phyloP scores from a whole-genome alignment of 2,888 invertebrate species.

The Tiphia femorata region DNA sequence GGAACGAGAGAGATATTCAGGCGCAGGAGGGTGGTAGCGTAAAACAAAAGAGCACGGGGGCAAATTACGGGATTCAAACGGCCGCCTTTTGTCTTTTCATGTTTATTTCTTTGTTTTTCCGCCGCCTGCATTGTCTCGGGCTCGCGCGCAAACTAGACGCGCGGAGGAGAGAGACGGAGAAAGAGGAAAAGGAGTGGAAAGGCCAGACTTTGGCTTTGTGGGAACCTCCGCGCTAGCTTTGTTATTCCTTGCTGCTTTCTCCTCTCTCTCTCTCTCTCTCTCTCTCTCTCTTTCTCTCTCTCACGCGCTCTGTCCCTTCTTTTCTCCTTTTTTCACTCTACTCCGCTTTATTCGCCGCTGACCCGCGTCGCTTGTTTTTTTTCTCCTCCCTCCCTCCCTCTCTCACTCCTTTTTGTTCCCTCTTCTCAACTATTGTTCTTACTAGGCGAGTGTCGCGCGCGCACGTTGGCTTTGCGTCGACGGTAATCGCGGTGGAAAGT shows the following conservation, averaged over 20 bases:
- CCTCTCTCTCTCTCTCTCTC: slow-evolving; percentile 24
- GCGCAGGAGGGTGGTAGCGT: slow-evolving; percentile 36
- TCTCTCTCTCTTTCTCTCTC: slow-evolving; percentile 23
- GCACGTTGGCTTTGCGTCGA: too few relatives aligned
- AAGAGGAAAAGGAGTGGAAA: slow-evolving; percentile 20
- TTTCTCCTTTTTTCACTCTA: slow-evolving; percentile 26
- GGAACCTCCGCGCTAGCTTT: slow-evolving; percentile 51
- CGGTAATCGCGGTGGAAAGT: too few relatives aligned
- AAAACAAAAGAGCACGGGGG: slow-evolving; percentile 63
- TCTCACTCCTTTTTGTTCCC: slow-evolving; percentile 19
- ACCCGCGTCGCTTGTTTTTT: slow-evolving; percentile 18
- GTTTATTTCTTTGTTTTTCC: slow-evolving; percentile 68
- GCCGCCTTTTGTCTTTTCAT: slow-evolving; percentile 64
- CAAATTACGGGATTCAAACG: slow-evolving; percentile 68
- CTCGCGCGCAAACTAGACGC: too few relatives aligned
- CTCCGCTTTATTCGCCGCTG: slow-evolving; percentile 27
- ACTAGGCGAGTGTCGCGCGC: neutral
- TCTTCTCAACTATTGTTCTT: too few relatives aligned
- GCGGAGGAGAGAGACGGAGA: slow-evolving; percentile 11
- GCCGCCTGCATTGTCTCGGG: slow-evolving; percentile 63
- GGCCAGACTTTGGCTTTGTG: slow-evolving; percentile 52
- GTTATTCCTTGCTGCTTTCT: slow-evolving; percentile 55
- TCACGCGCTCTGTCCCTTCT: neutral
- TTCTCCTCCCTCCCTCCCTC: slow-evolving; percentile 21
- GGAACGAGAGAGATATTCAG: slow-evolving; percentile 28